Base-by-base conservation (phyloP, 2,797 vertebrate species). In the Brachyalestes nurse region DNA sequence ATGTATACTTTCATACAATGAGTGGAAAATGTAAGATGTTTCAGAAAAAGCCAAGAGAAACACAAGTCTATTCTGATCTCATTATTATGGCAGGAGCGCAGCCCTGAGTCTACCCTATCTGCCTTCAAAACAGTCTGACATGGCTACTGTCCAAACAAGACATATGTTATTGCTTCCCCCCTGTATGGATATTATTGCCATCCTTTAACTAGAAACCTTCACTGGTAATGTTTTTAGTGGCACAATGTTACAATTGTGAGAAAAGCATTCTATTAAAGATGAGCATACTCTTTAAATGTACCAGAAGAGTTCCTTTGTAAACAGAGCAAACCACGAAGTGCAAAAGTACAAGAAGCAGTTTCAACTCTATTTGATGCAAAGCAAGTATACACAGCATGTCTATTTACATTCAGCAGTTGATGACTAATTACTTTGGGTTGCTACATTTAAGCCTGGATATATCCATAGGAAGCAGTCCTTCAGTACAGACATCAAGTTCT, bases 21-120 rank as follows among this genome's bases (percentile, higher is more conserved):
- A 51, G 13, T 13, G 47, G 10, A 9, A 49, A 10, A 12, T 8
- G 47, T 10, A 51, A 51, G 16, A 51, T 14, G 13, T 51, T 51
- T 14, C 13, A 79, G 69, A 3, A 7, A 1, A 55, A 6, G 71
- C 60, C 78, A 64, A 90, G 91, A 96, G 96, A 95, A 96, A 88
- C 96, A 97, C 86, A 95, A 96, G 84, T 97, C 96, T 91, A 96
- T 97, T 76, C 96, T 96, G 91, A 94, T 92, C 88, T 97, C 96
- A 67, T 99, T 98, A 77, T 92, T 93, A 83, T 96, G 95, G 87
- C 97, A 98, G 87, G 95, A 95, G 83, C 97, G 98, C 2, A 92
- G 17, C 96, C 96, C 17, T 14, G 96, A 93, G 89, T 97, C 97
- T 79, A 90, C 93, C 91, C 96, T 96, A 83, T 96, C 95, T 62